Conservation (phyloP, 53 echinoderm and acorn worm genomes). For the Astropecten irregularis region DNA sequence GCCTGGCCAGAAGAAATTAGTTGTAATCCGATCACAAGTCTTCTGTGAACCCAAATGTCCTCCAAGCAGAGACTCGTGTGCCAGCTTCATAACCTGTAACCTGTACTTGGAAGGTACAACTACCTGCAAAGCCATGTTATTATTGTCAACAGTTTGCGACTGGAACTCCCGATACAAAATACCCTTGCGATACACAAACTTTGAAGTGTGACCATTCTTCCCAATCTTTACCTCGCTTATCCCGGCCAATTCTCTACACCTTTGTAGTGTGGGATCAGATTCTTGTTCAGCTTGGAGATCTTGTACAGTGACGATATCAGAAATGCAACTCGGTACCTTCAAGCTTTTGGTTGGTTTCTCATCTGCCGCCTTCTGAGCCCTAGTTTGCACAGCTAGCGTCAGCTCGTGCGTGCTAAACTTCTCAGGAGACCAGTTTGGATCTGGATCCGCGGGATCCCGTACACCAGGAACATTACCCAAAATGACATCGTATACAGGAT, state of each 20-base stretch:
- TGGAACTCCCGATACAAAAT: conserved; percentile 41
- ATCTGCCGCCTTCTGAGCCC: neutral
- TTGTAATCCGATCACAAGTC: conserved; percentile 38
- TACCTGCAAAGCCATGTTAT: conserved; percentile 17
- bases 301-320: conserved; percentile 23
- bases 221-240: neutral
- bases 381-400: conserved; percentile 12
- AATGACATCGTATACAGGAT: conserved; percentile 61
- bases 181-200: conserved; percentile 9
- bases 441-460: conserved; percentile 43
- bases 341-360: conserved; percentile 19
- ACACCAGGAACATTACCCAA: conserved; percentile 58
- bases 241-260: conserved; percentile 7
- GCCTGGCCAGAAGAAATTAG: conserved; percentile 57
- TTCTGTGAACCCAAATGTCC: conserved; percentile 57
- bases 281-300: conserved; percentile 27
- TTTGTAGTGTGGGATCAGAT: conserved; percentile 15
- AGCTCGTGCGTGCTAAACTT: neutral
- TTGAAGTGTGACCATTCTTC: neutral
- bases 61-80: conserved; percentile 65
- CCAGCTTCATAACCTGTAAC: conserved; percentile 26
- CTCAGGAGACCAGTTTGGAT: conserved; percentile 2
- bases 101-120: conserved; percentile 54
- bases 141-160: conserved; percentile 23
- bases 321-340: conserved; percentile 35